Conservation (phyloP, 2,888 invertebrate genomes). For the Cryptosula pallasiana region DNA sequence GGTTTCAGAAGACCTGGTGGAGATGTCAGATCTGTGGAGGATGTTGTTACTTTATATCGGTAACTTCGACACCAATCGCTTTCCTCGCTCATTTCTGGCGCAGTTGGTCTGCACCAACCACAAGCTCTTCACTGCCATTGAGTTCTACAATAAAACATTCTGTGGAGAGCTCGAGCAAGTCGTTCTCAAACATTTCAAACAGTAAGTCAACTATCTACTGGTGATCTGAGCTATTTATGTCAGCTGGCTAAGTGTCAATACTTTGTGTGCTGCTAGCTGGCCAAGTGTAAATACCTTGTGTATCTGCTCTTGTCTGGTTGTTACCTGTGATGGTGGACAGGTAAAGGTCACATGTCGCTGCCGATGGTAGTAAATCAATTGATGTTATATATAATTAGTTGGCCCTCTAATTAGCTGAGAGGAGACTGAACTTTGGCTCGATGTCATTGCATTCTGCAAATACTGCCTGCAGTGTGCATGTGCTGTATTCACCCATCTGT, state of each 20-base stretch:
- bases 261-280: too few relatives aligned
- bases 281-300: neutral
- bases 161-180: conserved; percentile 8
- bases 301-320: neutral
- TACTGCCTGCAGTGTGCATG: too few relatives aligned
- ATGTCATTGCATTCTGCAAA: too few relatives aligned
- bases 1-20: neutral
- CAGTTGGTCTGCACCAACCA: conserved; percentile 13
- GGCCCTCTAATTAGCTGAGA: too few relatives aligned
- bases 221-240: too few relatives aligned
- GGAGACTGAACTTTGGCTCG: too few relatives aligned
- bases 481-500: too few relatives aligned
- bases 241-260: neutral
- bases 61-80: neutral
- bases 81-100: neutral
- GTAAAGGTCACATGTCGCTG: too few relatives aligned
- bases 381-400: too few relatives aligned
- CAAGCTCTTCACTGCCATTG: neutral
- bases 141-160: conserved; percentile 4
- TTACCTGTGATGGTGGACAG: too few relatives aligned
- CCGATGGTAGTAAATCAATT: too few relatives aligned
- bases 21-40: conserved; percentile 5
- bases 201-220: neutral
- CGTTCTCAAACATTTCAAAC: conserved; percentile 9
- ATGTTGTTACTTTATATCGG: neutral